These are phyloP conservation scores for western clawed frog (Xenopus tropicalis) DNA, from an alignment of 2,113 vertebrate genomes.

Conservation along the genomic window DNA sequence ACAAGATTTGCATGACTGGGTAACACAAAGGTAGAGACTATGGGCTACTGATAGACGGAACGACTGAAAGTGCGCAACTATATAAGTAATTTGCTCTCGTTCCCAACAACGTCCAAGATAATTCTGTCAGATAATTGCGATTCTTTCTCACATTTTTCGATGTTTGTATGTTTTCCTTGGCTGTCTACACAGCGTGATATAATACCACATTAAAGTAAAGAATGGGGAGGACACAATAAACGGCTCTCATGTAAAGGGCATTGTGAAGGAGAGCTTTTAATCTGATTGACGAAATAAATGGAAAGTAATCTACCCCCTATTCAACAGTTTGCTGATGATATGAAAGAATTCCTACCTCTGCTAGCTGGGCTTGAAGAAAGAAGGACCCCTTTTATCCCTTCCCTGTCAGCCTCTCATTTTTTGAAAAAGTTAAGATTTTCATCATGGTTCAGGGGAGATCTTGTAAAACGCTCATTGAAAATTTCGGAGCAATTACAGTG, in stretches of 20 bases:
- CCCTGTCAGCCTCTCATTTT: conserved; percentile 78
- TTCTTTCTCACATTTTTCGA: too few relatives aligned
- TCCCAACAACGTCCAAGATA: too few relatives aligned
- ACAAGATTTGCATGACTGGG: too few relatives aligned
- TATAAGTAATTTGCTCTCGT: too few relatives aligned
- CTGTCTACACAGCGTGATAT: conserved; percentile 65
- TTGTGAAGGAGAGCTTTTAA: conserved; percentile 81
- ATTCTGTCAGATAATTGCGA: too few relatives aligned
- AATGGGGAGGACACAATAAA: conserved; percentile 75
- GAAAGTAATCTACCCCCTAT: conserved; percentile 79
- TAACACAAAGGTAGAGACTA: conserved; percentile 33
- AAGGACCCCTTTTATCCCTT: conserved; percentile 76
- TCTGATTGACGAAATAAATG: conserved; percentile 85
- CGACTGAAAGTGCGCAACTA: too few relatives aligned
- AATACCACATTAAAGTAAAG: conserved; percentile 74
- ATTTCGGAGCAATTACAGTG: conserved; percentile 95
- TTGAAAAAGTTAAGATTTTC: conserved; percentile 84
- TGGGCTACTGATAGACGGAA: too few relatives aligned
- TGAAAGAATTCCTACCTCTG: conserved; percentile 75
- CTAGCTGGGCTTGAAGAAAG: conserved; percentile 66
- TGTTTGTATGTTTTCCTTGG: conserved; percentile 51
- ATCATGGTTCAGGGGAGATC: conserved; percentile 87
- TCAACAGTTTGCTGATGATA: conserved; percentile 79
- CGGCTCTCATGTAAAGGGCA: conserved; percentile 81
- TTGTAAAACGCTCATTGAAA: conserved; percentile 86